Conservation (phyloP, 2,888 invertebrate genomes). For the Eucera pruinosa region DNA sequence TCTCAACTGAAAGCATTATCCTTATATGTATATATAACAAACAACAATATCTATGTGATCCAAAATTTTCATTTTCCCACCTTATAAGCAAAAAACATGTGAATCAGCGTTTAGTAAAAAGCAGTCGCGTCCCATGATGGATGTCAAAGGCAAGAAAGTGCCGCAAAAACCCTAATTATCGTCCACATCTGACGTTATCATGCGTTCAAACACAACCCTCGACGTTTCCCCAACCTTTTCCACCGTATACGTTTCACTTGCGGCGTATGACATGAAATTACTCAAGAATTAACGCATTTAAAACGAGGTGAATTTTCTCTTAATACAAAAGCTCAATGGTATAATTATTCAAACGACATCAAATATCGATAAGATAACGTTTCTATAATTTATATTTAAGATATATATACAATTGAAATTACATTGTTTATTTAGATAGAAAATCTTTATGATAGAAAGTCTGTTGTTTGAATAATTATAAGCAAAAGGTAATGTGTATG, state of each 20-base stretch:
- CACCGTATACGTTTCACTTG: background rate
- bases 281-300: constrained; percentile 10
- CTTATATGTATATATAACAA: too few relatives aligned
- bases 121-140: background rate
- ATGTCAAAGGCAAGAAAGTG: constrained; percentile 29
- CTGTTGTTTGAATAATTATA: too few relatives aligned
- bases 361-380: too few relatives aligned
- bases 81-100: background rate
- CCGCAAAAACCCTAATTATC: constrained; percentile 49
- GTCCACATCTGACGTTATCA: constrained; percentile 16
- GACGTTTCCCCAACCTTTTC: constrained; percentile 5
- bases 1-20: too few relatives aligned
- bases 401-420: too few relatives aligned
- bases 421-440: too few relatives aligned
- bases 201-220: constrained; percentile 13
- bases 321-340: too few relatives aligned
- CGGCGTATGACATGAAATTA: background rate
- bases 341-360: too few relatives aligned
- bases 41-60: background rate
- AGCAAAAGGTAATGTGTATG: too few relatives aligned
- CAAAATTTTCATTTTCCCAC: constrained; percentile 9
- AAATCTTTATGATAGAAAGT: too few relatives aligned
- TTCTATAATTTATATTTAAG: too few relatives aligned
- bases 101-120: background rate
- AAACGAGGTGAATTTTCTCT: too few relatives aligned